phyloP scores from a whole-genome alignment of 2,888 invertebrate genomes.

The Caenorhabditis wallacei region DNA sequence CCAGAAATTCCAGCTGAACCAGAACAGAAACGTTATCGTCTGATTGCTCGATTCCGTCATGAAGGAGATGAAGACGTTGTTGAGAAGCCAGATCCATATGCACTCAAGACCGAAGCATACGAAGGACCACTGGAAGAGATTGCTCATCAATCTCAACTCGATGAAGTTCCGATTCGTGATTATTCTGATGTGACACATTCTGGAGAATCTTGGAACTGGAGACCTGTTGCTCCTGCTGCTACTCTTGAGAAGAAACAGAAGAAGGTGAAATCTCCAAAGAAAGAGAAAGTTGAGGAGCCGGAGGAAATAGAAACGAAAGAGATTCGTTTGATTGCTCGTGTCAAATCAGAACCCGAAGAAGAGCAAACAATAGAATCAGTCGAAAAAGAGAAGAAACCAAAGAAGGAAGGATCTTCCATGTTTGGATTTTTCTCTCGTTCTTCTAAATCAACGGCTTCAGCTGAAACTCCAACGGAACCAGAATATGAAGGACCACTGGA shows the following conservation, averaged over 20 bases:
- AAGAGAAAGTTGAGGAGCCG: constrained; percentile 9
- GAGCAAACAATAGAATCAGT: background rate
- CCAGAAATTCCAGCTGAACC: background rate
- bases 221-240: too few species aligned
- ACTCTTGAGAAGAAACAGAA: constrained; percentile 24
- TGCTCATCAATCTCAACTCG: constrained; percentile 41
- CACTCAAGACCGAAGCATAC: constrained; percentile 15
- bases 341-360: constrained; percentile 31
- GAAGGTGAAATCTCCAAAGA: constrained; percentile 32
- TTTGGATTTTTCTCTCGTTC: constrained; percentile 45
- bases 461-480: constrained; percentile 39
- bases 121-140: constrained; percentile 59
- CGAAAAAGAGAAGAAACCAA: constrained; percentile 27
- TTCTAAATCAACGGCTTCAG: constrained; percentile 7
- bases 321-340: constrained; percentile 32
- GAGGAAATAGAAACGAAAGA: constrained; percentile 23
- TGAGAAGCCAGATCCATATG: constrained; percentile 41
- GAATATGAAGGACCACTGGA: constrained; percentile 56
- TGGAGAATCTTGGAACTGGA: constrained; percentile 53
- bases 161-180: constrained; percentile 23
- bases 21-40: constrained; percentile 31
- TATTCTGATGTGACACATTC: background rate
- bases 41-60: constrained; percentile 54
- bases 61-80: constrained; percentile 60
- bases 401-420: constrained; percentile 19